Conservation (phyloP, 2,888 invertebrate genomes). For the Linyphia triangularis region DNA sequence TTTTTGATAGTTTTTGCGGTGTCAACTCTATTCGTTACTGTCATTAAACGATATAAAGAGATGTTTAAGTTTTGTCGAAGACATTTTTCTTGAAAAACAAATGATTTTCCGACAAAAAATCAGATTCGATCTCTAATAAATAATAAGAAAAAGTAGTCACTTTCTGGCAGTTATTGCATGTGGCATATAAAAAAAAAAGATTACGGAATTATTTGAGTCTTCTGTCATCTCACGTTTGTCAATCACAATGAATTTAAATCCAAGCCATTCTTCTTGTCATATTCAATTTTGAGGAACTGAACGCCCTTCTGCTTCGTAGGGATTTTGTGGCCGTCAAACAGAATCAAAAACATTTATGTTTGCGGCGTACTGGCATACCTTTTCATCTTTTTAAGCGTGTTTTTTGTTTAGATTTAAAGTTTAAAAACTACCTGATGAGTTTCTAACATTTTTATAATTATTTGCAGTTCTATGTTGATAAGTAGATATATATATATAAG, state of each 20-base stretch:
- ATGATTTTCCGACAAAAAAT: background rate
- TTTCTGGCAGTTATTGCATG: background rate
- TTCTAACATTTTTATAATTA: background rate
- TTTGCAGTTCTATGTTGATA: background rate
- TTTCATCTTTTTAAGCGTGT: background rate
- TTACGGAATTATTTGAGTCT: background rate
- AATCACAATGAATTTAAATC: background rate
- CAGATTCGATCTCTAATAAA: background rate
- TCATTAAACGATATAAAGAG: too few relatives aligned
- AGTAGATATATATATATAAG: background rate
- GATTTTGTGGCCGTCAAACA: background rate
- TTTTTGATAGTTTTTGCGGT: too few relatives aligned
- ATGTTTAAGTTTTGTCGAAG: too few relatives aligned
- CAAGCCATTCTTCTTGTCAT: background rate
- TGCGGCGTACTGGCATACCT: too few relatives aligned
- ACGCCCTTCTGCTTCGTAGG: background rate
- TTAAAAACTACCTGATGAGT: background rate
- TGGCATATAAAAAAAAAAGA: background rate
- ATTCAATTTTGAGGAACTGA: background rate
- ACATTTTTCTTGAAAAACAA: background rate
- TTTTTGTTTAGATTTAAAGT: background rate
- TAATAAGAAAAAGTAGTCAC: background rate
- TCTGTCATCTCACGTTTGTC: background rate
- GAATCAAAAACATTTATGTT: background rate
- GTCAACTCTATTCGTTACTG: too few relatives aligned